Conservation (phyloP, 2,888 invertebrate genomes). For the Drosophila testacea region DNA sequence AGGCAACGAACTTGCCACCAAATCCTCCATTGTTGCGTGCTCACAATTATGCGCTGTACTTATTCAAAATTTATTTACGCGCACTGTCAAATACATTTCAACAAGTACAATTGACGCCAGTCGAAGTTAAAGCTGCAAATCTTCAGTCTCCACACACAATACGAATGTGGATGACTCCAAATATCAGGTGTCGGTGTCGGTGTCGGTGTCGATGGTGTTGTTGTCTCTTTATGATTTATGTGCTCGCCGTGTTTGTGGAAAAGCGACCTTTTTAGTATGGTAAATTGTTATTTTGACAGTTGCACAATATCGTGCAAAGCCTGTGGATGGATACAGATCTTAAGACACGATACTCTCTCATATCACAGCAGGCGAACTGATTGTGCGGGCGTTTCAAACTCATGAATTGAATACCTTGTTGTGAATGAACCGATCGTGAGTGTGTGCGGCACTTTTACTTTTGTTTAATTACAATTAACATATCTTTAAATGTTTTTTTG, state of each 20-base stretch:
- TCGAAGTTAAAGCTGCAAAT: neutral
- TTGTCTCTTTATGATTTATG: conserved; percentile 62
- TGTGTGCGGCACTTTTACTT: conserved; percentile 69
- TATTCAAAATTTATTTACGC: conserved; percentile 51
- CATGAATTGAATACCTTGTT: conserved; percentile 70
- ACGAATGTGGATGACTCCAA: conserved; percentile 29
- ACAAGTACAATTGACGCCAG: conserved; percentile 34
- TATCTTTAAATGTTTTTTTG: conserved; percentile 21
- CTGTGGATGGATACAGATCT: conserved; percentile 68
- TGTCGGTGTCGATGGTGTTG: conserved; percentile 10
- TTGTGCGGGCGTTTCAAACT: conserved; percentile 67
- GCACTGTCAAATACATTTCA: conserved; percentile 49
- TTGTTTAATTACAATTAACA: conserved; percentile 45
- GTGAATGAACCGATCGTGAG: conserved; percentile 71
- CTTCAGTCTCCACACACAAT: conserved; percentile 5
- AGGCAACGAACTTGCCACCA: conserved; percentile 71
- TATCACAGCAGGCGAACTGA: conserved; percentile 27
- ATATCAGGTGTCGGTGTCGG: conserved; percentile 44
- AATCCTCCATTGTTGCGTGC: conserved; percentile 58
- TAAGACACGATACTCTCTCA: conserved; percentile 57
- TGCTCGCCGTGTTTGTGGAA: conserved; percentile 41
- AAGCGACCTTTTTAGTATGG: conserved; percentile 57
- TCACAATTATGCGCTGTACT: conserved; percentile 55
- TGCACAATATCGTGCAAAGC: conserved; percentile 76
- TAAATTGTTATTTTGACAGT: conserved; percentile 80